Evolutionary conservation across 2,113 vertebrate species (phyloP).

Genomic region (Sterna hirundo): DNA sequence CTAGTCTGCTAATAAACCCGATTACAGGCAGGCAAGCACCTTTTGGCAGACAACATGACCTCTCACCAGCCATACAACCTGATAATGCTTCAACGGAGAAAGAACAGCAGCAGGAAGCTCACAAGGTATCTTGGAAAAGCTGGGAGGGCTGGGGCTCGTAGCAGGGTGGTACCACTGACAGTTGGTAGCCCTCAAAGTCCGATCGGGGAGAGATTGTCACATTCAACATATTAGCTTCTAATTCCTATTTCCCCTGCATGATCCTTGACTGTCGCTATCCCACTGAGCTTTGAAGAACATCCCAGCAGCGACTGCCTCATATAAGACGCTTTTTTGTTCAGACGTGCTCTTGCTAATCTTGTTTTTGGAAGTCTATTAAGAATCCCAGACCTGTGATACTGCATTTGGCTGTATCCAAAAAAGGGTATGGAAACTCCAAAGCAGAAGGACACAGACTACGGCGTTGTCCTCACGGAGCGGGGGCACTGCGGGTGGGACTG

Average conservation of each 20-base stretch:
- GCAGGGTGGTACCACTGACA: neutral
- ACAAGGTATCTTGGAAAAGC: neutral
- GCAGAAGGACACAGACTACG: neutral
- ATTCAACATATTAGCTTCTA: neutral
- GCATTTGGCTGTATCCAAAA: neutral
- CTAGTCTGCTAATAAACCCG: neutral
- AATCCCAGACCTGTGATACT: neutral
- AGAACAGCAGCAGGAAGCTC: neutral
- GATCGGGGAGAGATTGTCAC: neutral
- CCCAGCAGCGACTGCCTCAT: neutral
- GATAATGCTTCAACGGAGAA: neutral
- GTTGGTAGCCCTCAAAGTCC: neutral
- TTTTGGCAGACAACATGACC: neutral
- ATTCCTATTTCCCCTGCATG: neutral
- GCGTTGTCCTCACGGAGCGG: fast-evolving
- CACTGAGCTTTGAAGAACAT: neutral
- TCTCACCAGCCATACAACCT: neutral
- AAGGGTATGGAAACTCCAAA: neutral
- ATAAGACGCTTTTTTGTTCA: neutral
- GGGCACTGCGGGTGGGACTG: too few relatives aligned
- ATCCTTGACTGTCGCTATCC: neutral
- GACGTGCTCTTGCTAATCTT: neutral
- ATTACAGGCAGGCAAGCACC: neutral
- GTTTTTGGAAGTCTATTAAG: neutral
- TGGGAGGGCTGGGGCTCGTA: neutral